Conservation (phyloP, 2,113 vertebrate species). For the Martes martes region DNA sequence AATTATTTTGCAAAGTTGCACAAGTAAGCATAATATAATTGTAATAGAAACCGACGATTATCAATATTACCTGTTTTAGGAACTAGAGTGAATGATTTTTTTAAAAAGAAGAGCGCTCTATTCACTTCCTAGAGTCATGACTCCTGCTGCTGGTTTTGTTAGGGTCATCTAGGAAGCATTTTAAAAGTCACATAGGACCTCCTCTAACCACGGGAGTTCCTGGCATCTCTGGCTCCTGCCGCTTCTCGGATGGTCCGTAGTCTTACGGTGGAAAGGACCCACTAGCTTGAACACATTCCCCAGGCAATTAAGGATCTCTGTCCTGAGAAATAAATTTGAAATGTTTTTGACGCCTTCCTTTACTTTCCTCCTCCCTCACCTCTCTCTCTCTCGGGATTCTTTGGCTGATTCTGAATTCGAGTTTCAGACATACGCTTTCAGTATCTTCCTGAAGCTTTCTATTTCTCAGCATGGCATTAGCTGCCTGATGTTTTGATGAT, state of each 20-base stretch:
- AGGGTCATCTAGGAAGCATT: not conserved
- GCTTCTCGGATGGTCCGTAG: not conserved
- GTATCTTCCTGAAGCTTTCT: not conserved
- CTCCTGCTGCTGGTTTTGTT: not conserved
- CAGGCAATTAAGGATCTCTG: not conserved
- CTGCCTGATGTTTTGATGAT: not conserved
- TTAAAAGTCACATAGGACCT: not conserved
- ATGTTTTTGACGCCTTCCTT: not conserved
- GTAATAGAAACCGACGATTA: not conserved
- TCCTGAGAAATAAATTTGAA: not conserved
- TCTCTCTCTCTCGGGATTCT: not conserved
- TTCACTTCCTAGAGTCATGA: not conserved
- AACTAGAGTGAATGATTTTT: not conserved
- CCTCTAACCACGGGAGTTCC: not conserved
- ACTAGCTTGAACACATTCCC: not conserved
- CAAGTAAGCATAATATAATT: not conserved
- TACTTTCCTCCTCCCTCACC: not conserved
- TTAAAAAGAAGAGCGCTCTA: not conserved
- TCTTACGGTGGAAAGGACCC: not conserved
- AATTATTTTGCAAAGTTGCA: not conserved
- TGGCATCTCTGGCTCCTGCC: not conserved
- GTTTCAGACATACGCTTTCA: not conserved
- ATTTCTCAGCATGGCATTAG: not conserved
- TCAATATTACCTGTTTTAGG: not conserved
- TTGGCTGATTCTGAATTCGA: not conserved